Conservation (phyloP, 2,113 vertebrate genomes). For the Nothocercus julius region DNA sequence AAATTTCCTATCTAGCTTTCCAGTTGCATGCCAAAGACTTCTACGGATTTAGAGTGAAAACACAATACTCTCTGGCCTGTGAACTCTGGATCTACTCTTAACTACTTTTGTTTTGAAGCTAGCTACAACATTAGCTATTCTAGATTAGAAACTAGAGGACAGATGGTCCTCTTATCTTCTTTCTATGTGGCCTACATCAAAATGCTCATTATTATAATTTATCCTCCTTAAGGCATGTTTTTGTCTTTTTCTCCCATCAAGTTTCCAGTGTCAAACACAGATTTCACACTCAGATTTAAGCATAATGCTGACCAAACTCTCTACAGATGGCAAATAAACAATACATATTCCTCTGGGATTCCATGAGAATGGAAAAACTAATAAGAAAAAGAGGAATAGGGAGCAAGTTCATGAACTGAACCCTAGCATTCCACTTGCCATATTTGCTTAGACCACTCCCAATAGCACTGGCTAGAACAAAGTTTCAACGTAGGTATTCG, state of each 20-base stretch:
- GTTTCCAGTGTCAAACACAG: background rate
- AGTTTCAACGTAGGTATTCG: background rate
- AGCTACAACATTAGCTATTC: background rate
- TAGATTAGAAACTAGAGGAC: background rate
- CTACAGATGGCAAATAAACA: background rate
- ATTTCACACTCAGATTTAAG: background rate
- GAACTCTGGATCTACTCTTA: background rate
- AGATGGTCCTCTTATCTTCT: background rate
- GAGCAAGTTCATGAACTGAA: background rate
- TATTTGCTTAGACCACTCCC: background rate
- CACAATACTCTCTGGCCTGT: background rate
- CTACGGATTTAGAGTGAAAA: background rate
- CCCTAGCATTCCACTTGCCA: background rate
- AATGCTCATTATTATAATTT: background rate
- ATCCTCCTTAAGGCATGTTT: background rate
- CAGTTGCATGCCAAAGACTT: background rate
- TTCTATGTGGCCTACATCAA: background rate
- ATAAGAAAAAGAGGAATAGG: background rate
- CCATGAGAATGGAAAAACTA: background rate
- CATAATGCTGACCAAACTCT: background rate
- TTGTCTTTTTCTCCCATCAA: background rate
- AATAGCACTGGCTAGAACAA: background rate
- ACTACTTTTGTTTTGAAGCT: background rate
- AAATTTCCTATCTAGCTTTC: background rate
- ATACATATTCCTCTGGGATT: background rate